Evolutionary conservation across 2,113 vertebrate species (phyloP).

Genomic region (Cynopterus brachyotis): DNA sequence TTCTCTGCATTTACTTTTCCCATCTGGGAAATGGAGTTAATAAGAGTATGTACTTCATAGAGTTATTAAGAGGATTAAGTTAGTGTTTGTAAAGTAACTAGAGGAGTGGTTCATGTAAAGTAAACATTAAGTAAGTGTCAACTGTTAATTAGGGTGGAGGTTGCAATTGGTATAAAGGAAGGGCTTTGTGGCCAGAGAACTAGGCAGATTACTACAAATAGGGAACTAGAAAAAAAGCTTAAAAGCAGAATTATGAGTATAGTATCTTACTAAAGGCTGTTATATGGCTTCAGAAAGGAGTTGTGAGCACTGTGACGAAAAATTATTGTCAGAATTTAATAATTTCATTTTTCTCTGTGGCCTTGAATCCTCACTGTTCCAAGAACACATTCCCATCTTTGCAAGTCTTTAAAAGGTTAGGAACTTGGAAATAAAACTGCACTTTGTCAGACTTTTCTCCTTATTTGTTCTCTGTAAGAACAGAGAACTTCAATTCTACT

Average conservation of each 20-base stretch:
- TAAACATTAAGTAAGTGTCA: not conserved
- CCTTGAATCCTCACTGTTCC: not conserved
- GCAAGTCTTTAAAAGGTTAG: conserved; percentile 40
- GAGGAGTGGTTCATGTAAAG: not conserved
- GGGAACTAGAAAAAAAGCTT: not conserved
- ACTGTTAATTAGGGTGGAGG: not conserved
- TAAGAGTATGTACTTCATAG: not conserved
- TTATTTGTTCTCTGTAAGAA: conserved; percentile 16
- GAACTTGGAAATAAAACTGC: conserved; percentile 4
- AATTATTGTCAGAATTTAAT: not conserved
- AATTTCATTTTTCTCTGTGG: not conserved
- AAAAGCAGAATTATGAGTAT: not conserved
- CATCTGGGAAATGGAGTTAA: not conserved
- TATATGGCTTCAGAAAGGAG: not conserved
- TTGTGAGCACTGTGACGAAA: not conserved
- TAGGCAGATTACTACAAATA: not conserved
- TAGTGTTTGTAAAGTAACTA: not conserved
- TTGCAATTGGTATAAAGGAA: not conserved
- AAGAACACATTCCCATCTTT: not conserved
- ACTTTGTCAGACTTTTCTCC: conserved; percentile 13
- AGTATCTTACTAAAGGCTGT: not conserved
- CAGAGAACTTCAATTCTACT: conserved; percentile 1
- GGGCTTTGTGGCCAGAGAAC: not conserved
- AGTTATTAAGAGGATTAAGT: not conserved
- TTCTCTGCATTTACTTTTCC: not conserved